Evolutionary conservation across 2,113 vertebrate species (phyloP).

Genomic region (Cyprinodon tularosa): DNA sequence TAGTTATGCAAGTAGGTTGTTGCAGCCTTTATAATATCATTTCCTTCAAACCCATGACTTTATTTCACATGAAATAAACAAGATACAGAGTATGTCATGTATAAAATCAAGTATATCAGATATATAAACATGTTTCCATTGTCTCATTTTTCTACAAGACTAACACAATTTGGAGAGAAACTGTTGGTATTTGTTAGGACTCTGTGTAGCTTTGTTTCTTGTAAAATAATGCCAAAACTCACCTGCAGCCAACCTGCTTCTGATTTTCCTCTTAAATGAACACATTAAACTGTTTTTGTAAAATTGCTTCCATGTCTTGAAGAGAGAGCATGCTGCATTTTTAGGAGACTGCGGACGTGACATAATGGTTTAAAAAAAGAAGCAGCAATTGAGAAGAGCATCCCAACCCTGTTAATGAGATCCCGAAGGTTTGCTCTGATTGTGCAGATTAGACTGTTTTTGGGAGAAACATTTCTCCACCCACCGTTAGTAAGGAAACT

Average conservation of each 20-base stretch:
- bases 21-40: too few relatives aligned
- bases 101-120: too few relatives aligned
- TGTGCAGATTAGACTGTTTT: slow-evolving; percentile 42
- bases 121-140: too few relatives aligned
- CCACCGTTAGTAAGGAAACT: slow-evolving; percentile 33
- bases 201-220: background rate
- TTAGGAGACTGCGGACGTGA: background rate
- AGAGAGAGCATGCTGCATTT: slow-evolving; percentile 25
- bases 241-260: slow-evolving; percentile 33
- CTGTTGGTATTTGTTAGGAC: background rate
- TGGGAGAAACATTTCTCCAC: slow-evolving; percentile 41
- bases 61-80: too few relatives aligned
- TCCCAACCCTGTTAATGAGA: slow-evolving; percentile 35
- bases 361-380: slow-evolving; percentile 13
- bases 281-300: slow-evolving; percentile 18
- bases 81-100: too few relatives aligned
- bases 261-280: slow-evolving; percentile 22
- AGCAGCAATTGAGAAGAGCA: slow-evolving; percentile 11
- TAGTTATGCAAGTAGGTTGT: too few relatives aligned
- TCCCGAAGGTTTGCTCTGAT: slow-evolving; percentile 40
- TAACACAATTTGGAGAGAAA: background rate
- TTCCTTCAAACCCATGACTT: too few relatives aligned
- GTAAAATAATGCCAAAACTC: slow-evolving; percentile 15
- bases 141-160: too few relatives aligned
- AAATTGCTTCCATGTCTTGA: slow-evolving; percentile 15